These are phyloP conservation scores for Neomorphus geoffroyi DNA, from an alignment of 2,797 vertebrate genomes.

Conservation along the genomic window DNA sequence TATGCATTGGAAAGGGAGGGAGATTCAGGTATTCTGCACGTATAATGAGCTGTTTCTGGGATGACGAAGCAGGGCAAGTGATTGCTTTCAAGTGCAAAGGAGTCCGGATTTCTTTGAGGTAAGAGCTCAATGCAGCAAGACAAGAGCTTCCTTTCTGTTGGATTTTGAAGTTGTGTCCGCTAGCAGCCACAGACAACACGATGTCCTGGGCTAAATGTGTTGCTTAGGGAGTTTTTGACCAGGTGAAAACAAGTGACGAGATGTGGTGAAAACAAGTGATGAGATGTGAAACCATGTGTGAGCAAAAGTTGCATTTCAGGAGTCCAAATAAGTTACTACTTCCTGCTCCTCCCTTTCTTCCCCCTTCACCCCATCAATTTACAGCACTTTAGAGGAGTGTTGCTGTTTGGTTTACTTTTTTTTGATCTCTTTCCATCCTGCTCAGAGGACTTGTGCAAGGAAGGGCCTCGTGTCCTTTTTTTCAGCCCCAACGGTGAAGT, in stretches of 20 bases:
- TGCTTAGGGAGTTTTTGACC: not conserved
- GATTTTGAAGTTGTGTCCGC: not conserved
- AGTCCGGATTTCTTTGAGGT: not conserved
- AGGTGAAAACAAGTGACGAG: not conserved
- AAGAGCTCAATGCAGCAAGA: not conserved
- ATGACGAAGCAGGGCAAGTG: not conserved
- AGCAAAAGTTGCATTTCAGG: not conserved
- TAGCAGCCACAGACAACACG: not conserved
- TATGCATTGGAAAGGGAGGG: not conserved
- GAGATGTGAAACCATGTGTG: not conserved
- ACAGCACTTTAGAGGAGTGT: not conserved
- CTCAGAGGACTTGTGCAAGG: not conserved
- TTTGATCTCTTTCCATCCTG: not conserved
- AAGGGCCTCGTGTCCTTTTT: not conserved
- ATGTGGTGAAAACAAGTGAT: not conserved
- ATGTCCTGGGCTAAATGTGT: not conserved
- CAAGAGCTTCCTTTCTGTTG: not conserved
- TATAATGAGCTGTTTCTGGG: not conserved
- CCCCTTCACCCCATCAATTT: not conserved
- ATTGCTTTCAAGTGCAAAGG: not conserved
- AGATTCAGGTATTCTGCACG: not conserved
- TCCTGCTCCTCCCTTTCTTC: conserved; percentile 40
- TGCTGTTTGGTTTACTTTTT: not conserved
- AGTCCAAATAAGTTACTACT: conserved; percentile 24
- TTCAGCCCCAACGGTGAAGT: not conserved